Percentiles rank a stretch among this genome's conserved stretches.
These are phyloP conservation scores for Watsonalla binaria DNA, from an alignment of 2,888 invertebrate genomes.

Conservation along the genomic window DNA sequence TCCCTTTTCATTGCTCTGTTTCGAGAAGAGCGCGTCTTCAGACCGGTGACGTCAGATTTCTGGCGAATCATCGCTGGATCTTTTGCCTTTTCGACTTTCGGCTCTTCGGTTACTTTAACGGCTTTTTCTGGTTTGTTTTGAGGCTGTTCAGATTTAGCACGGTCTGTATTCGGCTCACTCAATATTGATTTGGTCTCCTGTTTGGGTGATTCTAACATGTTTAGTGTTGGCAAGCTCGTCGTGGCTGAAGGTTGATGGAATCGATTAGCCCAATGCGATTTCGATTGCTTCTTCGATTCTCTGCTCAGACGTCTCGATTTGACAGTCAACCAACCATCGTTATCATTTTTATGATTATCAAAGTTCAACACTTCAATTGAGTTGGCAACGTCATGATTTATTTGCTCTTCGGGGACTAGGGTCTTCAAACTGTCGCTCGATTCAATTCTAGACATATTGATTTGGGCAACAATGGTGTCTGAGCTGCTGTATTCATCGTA, in stretches of 20 bases:
- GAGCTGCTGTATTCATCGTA: conserved; percentile 73
- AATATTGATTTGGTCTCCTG: conserved; percentile 53
- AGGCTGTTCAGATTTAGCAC: conserved; percentile 65
- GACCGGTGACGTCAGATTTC: conserved; percentile 80
- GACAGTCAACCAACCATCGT: conserved; percentile 95
- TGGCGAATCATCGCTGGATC: conserved; percentile 71
- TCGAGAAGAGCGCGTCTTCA: conserved; percentile 66
- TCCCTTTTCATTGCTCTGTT: conserved; percentile 56
- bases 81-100: conserved; percentile 49
- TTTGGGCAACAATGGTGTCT: conserved; percentile 74
- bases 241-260: conserved; percentile 91
- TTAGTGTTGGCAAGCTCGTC: conserved; percentile 87
- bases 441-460: conserved; percentile 67
- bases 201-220: conserved; percentile 72
- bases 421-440: conserved; percentile 73
- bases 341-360: conserved; percentile 53
- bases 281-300: conserved; percentile 78
- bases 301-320: conserved; percentile 83
- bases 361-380: conserved; percentile 73
- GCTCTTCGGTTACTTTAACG: conserved; percentile 27
- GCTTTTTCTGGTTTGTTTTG: conserved; percentile 31
- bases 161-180: conserved; percentile 39
- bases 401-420: conserved; percentile 62
- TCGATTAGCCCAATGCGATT: conserved; percentile 85
- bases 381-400: conserved; percentile 48